Evolutionary conservation across 2,888 invertebrate genomes (phyloP), one percentile per base, ranked within the genome.

Genomic region (Agrilus biguttatus): DNA sequence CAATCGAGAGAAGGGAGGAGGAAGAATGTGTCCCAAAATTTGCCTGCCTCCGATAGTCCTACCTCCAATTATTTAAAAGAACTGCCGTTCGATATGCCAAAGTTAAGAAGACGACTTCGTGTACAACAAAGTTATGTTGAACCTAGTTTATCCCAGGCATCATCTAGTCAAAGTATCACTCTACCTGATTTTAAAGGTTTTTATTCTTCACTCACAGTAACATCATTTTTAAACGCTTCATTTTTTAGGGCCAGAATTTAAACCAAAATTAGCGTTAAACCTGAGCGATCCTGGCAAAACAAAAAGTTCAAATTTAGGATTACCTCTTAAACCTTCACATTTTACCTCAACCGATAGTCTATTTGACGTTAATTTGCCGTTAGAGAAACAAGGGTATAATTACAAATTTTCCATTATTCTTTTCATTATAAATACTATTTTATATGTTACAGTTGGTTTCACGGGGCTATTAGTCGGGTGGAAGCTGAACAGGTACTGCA

Each of bases 21-120:
- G 55, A 67, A 78, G 45, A 74, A 75, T 17, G 58, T 80, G 53
- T 79, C 81, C 56, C 77, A 77, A 58, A 78, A 72, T 48, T 70
- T 70, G 8, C 83, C 83, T 42, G 84, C 84, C 51, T 79, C 78
- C 6, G 77, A 79, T 34, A 79, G 79, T 56, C 77, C 78, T 36
- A 80, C 80, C 8, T 80, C 80, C 12, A 83, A 86, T 36, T 88
- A 89, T 60, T 68, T 88, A 41, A 73, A 83, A 49, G 79, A 89
- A 61, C 71, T 90, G 59, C 90, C 90, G 44, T 90, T 90, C 62
- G 89, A 90, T 62, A 90, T 90, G 90, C 90, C 90, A 28, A 90
- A 90, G 66, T 68, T 90, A 45, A 73, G 86, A 48, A 71, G 88
- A 41, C 77, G 86, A 49, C 66, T 87, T 54, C 74, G 86, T 50